Evolutionary conservation across 1,140 invertebrate genomes (phyloP).

Genomic region (Hyles vespertilio): DNA sequence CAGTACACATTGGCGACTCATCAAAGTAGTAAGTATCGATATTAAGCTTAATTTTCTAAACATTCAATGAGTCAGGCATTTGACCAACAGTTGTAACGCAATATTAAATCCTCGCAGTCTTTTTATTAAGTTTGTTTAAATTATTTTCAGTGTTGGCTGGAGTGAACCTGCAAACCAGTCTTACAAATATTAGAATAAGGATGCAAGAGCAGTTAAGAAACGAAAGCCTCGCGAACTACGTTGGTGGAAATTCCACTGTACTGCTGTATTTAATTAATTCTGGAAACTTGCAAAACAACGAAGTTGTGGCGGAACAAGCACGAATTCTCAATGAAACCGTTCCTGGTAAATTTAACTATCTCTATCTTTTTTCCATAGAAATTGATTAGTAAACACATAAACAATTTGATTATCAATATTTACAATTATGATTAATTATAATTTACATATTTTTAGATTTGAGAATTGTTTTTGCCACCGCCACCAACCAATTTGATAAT

Average conservation of each 20-base stretch:
- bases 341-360: conserved; percentile 35
- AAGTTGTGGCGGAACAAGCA: conserved; percentile 39
- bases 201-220: conserved; percentile 46
- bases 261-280: conserved; percentile 54
- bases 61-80: too few relatives aligned
- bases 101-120: too few relatives aligned
- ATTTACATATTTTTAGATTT: conserved; percentile 42
- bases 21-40: conserved; percentile 44
- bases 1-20: conserved; percentile 49
- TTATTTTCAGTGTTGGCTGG: conserved; percentile 42
- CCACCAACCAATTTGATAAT: conserved; percentile 51
- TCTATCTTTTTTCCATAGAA: background rate
- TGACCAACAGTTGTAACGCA: too few relatives aligned
- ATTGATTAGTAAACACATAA: too few relatives aligned
- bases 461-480: conserved; percentile 51
- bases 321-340: conserved; percentile 52
- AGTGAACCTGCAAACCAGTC: conserved; percentile 48
- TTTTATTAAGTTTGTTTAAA: too few relatives aligned
- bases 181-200: conserved; percentile 42
- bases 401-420: background rate
- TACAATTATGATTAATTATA: conserved; percentile 1
- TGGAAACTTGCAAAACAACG: conserved; percentile 40
- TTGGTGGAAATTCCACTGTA: conserved; percentile 59
- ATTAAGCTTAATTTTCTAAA: background rate
- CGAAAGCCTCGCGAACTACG: conserved; percentile 46